Base-by-base conservation (phyloP, 2,113 vertebrate genomes). In the Noctilio leporinus region DNA sequence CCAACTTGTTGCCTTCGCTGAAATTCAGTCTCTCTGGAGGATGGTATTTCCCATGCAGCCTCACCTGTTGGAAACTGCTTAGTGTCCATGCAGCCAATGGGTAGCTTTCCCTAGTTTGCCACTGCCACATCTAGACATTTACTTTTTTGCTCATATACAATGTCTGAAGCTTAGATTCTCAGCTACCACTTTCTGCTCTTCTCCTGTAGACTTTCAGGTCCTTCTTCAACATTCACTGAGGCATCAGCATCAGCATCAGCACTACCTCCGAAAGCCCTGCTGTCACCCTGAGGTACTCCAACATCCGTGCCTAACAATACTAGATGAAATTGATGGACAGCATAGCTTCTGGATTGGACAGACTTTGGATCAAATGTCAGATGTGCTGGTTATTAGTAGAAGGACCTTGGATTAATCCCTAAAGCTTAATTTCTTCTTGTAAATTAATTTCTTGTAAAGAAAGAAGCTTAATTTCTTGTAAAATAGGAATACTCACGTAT, bases 401-500 rank as follows among this genome's bases (percentile, higher is more conserved):
- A 86, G 26, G 14, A 38, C 45, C 30, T 57, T 59, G 70, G n/a
- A 33, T 28, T 77, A 43, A 45, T 47, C 43, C 64, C 0, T 65
- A 47, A 95, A 55, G 62, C 6, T 45, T 64, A 24, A 35, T 43
- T 73, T 72, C 43, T 24, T 47, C 28, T 62, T n/a, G 51, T 89
- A 59, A 47, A 4, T 40, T 59, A 26, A 38, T 47, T 69, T 69
- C 55, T 19, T 40, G n/a, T 64, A 72, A 55, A 93, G n/a, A n/a
- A n/a, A n/a, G 51, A 94, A 59, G 57, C 7, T 40, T 59, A 26
- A 38, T 47, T 69, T 69, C 55, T 24, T 47, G 38, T 69, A 76
- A 59, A 93, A 67, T 47, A 35, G 20, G 43, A 69, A 59, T 90
- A 85, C 7, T 35, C 59, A 69, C 19, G 57, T 93, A 28, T 86